These are phyloP conservation scores for Epizoanthus illoricatus DNA, from an alignment of 92 coral and sea anemone species.

Conservation along the genomic window DNA sequence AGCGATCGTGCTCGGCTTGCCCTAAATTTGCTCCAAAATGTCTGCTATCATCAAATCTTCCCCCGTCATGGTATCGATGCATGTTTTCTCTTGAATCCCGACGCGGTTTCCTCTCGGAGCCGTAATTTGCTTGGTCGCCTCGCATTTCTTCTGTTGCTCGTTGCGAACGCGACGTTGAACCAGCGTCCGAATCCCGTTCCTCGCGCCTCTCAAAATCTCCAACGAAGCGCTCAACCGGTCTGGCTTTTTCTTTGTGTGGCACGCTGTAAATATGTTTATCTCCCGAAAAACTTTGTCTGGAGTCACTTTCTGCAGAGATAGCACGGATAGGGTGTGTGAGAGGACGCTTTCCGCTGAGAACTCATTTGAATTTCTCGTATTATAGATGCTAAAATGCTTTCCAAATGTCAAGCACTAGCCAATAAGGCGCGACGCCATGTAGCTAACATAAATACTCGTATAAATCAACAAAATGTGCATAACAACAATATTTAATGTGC, in stretches of 20 bases:
- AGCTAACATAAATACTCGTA: slow-evolving; percentile 27
- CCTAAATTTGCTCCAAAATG: slow-evolving; percentile 10
- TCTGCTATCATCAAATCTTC: slow-evolving; percentile 20
- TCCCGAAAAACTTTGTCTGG: slow-evolving; percentile 9
- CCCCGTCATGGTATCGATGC: slow-evolving; percentile 36
- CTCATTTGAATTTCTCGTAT: slow-evolving; percentile 42
- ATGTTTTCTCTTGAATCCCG: slow-evolving; percentile 26
- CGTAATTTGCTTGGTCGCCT: slow-evolving; percentile 31
- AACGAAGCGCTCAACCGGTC: background rate
- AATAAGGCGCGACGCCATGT: slow-evolving; percentile 31
- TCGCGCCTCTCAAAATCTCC: slow-evolving; percentile 37
- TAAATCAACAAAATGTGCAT: slow-evolving; percentile 37
- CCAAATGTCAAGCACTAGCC: slow-evolving; percentile 21
- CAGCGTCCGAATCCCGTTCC: slow-evolving; percentile 24
- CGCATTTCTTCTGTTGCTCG: slow-evolving; percentile 35
- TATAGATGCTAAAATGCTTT: slow-evolving; percentile 39
- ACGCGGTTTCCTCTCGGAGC: slow-evolving; percentile 17
- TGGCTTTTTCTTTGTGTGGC: slow-evolving; percentile 24
- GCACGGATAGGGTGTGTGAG: slow-evolving; percentile 43
- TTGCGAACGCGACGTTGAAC: slow-evolving; percentile 31
- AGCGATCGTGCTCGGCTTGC: slow-evolving; percentile 31
- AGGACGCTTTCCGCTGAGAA: slow-evolving; percentile 31
- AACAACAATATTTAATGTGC: slow-evolving; percentile 38
- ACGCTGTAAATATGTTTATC: slow-evolving; percentile 29
- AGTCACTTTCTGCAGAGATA: slow-evolving; percentile 43